Conservation (phyloP, 2,888 invertebrate species). For the Clanis bilineata region DNA sequence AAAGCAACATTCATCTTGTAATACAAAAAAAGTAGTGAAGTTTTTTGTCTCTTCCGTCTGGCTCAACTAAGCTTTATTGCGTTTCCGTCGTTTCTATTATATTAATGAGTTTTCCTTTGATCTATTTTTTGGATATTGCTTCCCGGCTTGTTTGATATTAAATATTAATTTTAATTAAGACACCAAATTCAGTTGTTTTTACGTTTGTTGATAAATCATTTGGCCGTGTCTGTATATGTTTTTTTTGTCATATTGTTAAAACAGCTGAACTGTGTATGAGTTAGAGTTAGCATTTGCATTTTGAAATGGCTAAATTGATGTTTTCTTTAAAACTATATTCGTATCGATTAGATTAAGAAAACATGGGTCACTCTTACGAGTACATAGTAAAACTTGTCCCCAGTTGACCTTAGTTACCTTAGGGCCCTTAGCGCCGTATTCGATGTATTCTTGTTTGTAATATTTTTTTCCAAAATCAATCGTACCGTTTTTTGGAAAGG, state of each 20-base stretch:
- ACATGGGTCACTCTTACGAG: too few species aligned
- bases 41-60: conserved; percentile 5
- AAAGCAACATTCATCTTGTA: neutral
- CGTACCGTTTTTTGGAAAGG: too few species aligned
- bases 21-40: neutral
- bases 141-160: neutral
- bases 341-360: too few species aligned
- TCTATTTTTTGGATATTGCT: conserved; percentile 2
- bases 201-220: neutral
- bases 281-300: too few species aligned
- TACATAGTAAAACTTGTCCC: too few species aligned
- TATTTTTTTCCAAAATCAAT: too few species aligned
- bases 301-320: too few species aligned
- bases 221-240: neutral
- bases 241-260: too few species aligned
- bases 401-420: too few species aligned
- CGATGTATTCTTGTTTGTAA: too few species aligned
- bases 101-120: conserved; percentile 12
- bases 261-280: neutral
- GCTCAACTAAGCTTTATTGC: neutral
- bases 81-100: conserved; percentile 11
- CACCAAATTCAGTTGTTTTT: neutral
- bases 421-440: too few species aligned
- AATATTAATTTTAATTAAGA: conserved; percentile 1
- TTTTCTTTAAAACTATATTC: too few species aligned